These are phyloP conservation scores for Neotragus pygmaeus DNA, from an alignment of 2,113 vertebrate species.

Conservation along the genomic window DNA sequence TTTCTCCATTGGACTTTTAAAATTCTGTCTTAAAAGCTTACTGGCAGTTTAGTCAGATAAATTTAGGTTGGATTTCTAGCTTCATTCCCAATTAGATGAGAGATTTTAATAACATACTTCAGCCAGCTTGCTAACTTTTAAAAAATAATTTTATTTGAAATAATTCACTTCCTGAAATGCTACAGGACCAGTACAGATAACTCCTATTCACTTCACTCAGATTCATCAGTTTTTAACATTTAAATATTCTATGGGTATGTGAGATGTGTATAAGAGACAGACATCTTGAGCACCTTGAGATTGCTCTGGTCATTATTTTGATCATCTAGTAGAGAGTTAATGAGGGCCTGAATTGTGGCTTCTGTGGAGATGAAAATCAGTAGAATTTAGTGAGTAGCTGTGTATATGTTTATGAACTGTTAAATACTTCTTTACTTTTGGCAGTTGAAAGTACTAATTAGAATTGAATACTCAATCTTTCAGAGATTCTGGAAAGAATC, in stretches of 20 bases:
- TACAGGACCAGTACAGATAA: not conserved
- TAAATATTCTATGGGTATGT: too few relatives aligned
- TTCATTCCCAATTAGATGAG: not conserved
- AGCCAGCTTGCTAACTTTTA: not conserved
- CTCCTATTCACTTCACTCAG: not conserved
- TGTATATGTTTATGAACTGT: not conserved
- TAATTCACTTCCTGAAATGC: not conserved
- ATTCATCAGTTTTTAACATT: not conserved
- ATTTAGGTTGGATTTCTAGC: conserved; percentile 1
- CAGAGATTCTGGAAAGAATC: not conserved
- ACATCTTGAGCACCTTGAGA: too few relatives aligned
- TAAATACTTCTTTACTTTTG: not conserved
- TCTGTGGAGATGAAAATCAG: not conserved
- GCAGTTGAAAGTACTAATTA: not conserved
- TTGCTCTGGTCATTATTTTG: too few relatives aligned
- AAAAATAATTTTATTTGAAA: conserved; percentile 20
- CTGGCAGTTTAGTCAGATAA: not conserved
- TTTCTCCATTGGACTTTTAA: not conserved
- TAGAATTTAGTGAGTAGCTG: not conserved
- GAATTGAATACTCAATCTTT: not conserved
- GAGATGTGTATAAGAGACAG: too few relatives aligned
- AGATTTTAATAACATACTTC: not conserved
- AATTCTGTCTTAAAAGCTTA: not conserved
- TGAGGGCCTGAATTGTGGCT: not conserved
- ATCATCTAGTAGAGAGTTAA: not conserved